phyloP scores from a whole-genome alignment of 1,140 invertebrate species.

The Trinorchestia longiramus region DNA sequence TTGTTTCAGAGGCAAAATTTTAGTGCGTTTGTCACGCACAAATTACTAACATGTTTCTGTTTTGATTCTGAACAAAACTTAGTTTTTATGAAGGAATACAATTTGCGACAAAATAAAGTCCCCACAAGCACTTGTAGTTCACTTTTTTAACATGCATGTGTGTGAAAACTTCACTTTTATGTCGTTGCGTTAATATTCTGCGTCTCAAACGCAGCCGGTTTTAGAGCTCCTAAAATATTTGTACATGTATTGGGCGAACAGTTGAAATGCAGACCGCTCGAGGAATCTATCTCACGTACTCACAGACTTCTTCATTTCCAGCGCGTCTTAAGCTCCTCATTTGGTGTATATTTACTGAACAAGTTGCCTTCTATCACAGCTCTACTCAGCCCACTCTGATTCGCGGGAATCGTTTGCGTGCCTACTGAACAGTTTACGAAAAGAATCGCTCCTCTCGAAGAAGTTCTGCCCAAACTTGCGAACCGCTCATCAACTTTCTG shows the following conservation, averaged over 20 bases:
- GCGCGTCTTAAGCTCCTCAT: background rate
- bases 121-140: no score
- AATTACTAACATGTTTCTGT: no score
- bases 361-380: background rate
- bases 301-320: background rate
- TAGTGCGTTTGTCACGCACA: no score
- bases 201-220: background rate
- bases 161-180: no score
- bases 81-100: no score
- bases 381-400: background rate
- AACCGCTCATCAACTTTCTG: slow-evolving; percentile 23
- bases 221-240: background rate
- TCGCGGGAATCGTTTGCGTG: background rate
- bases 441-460: background rate
- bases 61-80: no score
- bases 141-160: no score
- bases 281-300: background rate
- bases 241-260: no score
- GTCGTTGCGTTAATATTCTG: no score
- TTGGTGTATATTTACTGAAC: background rate
- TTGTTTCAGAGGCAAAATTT: no score
- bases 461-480: background rate
- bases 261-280: background rate
- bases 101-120: no score
- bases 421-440: background rate